Base-by-base conservation (phyloP, 2,113 vertebrate species). In the Stigmatopora nigra region DNA sequence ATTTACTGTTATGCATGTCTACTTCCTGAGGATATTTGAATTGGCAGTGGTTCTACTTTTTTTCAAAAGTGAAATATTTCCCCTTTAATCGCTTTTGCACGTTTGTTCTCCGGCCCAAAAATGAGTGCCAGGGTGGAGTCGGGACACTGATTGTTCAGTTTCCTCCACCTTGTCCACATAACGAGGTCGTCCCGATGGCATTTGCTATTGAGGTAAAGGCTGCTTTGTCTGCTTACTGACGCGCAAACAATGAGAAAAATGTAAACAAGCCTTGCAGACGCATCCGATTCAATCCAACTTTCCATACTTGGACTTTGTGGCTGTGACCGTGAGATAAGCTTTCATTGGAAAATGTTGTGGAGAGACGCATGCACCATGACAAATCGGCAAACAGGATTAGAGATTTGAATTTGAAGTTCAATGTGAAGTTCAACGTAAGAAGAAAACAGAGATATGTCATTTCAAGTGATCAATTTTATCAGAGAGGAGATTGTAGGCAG, bases 201-300 rank as follows among this genome's bases (percentile, higher is more conserved):
- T 72, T 53, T 67, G 69, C 68, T 12, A 8, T 65, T 61, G 69
- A 78, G 66, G 69, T 86, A 79, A 85, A 75, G 79, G 75, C 72
- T 71, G 73, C 72, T 77, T 70, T 65, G 72, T 63, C 78, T 78
- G 45, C 68, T 76, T 48, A 19, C 61, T 84, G 82, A 82, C 58
- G 47, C 72, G 81, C 68, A 79, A 78, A 87, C 82, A 86, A 84
- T 80, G 83, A 76, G 57, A 72, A 65, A 83, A 84, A 86, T 82
- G 81, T 87, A 86, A 90, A 89, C 82, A 88, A 69, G 66, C 73
- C 17, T 53, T 1, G 13, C 9, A 38, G 67, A 70, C 63, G 14
- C 52, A 69, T 48, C 15, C 66, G 48, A 60, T 79, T 86, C 72
- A 63, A 78, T 81, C 77, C 78, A 76, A 74, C 61, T 85, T 81